Base-by-base conservation (phyloP, 2,888 invertebrate genomes). In the Orchestes rusci region DNA sequence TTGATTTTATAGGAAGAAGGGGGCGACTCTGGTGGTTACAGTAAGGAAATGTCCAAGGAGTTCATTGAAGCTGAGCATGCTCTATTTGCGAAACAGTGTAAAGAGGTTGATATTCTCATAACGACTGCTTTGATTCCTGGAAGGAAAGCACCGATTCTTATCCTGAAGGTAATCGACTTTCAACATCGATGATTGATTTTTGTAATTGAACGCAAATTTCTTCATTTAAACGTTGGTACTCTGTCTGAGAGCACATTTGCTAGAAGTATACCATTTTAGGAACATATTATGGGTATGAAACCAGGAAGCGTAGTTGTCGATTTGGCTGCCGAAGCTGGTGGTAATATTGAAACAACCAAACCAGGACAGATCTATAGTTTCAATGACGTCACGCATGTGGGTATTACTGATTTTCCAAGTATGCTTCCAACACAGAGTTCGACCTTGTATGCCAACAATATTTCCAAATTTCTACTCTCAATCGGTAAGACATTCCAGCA, bases 61-160 rank as follows among this genome's bases (percentile, higher is more conserved):
- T 92, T 91, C 66, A 79, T 90, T 50, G 79, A 82, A 43, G 91
- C 90, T 0, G 91, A 92, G 65, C 80, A 87, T 70, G 86, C 82
- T 1, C 70, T 92, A 42, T 86, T 92, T 59, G 87, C 85, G n/a
- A 84, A 81, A 58, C 91, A 92, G 63, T 81, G 86, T 34, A 80
- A 80, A 61, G 85, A 86, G 46, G 84, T 90, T 0, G 92, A 92
- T 61, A 80, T 92, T 28, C 76, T 92, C 54, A 90, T 92, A 59
- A 80, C 84, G n/a, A 92, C 92, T 1, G 91, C 91, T 3, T 75
- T 92, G 10, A 90, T 92, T 56, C 92, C 92, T 10, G 91, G 90
- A 35, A 87, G 83, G 65, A 82, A 77, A 37, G 91, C 91, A 1
- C 91, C 92, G 1, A 58, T 81, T 39, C 77, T 91, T 10, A 81